A percentile compares a stretch with the other conserved stretches of the same genome.
These are phyloP conservation scores for Epinotia brunnichana DNA, from an alignment of 2,888 invertebrate species.

Conservation along the genomic window DNA sequence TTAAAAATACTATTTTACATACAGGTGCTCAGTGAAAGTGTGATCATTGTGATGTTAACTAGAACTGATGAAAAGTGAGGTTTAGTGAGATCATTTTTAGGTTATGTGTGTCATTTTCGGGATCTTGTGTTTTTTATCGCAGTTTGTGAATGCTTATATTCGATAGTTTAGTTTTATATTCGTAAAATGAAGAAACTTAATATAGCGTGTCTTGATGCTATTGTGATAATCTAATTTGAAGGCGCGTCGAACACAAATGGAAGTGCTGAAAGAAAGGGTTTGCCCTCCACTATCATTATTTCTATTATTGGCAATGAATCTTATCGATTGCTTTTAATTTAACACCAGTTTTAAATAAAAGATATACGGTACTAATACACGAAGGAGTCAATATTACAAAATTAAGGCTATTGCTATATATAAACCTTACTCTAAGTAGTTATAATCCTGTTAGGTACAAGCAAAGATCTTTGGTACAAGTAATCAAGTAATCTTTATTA, in stretches of 20 bases:
- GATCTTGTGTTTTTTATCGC: neutral
- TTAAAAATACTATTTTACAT: slow-evolving; percentile 27
- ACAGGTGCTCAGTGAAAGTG: slow-evolving; percentile 1
- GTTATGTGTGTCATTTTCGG: slow-evolving; percentile 23
- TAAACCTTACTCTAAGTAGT: neutral
- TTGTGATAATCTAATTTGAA: slow-evolving; percentile 62
- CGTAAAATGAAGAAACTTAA: slow-evolving; percentile 2
- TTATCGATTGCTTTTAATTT: slow-evolving; percentile 22
- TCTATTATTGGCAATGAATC: neutral
- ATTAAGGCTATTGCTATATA: neutral
- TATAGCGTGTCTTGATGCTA: slow-evolving; percentile 25
- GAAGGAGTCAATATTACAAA: neutral
- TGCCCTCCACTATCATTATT: neutral
- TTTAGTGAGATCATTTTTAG: slow-evolving; percentile 19
- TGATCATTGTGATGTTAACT: neutral
- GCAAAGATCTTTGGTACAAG: too few relatives aligned
- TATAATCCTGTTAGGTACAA: neutral
- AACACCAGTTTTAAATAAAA: neutral
- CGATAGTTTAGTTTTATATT: neutral
- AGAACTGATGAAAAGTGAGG: slow-evolving; percentile 18
- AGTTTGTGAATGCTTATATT: neutral
- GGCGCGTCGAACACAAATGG: slow-evolving; percentile 45
- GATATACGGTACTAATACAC: slow-evolving; percentile 18
- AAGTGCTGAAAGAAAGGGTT: slow-evolving; percentile 14
- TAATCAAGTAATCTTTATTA: too few relatives aligned